phyloP scores from a whole-genome alignment of 2,113 vertebrate genomes.

The Aptenodytes patagonicus region DNA sequence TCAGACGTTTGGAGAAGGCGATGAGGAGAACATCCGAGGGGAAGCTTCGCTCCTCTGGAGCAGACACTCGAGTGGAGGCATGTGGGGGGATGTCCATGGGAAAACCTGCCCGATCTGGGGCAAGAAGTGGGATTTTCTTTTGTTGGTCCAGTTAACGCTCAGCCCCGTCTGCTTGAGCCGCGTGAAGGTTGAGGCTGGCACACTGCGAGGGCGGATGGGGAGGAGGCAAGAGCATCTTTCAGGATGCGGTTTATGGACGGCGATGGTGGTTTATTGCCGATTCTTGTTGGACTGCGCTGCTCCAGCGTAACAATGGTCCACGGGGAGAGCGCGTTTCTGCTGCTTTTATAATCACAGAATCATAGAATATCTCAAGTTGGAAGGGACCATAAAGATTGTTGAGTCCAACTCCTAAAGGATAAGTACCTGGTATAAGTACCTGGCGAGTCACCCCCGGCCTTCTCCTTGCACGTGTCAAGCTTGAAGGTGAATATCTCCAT shows the following conservation, averaged over 20 bases:
- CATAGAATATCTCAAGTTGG: neutral
- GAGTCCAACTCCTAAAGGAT: neutral
- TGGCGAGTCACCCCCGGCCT: neutral
- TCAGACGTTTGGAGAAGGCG: neutral
- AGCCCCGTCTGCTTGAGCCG: neutral
- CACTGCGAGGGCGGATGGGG: rapidly evolving
- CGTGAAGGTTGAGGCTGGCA: neutral
- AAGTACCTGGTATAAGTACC: neutral
- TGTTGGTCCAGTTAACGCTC: neutral
- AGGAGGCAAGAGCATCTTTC: neutral
- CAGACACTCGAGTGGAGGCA: neutral
- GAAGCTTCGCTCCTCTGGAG: neutral
- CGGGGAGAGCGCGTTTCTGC: neutral
- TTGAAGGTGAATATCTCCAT: neutral
- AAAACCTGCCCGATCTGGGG: neutral
- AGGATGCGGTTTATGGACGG: neutral
- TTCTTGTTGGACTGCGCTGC: neutral
- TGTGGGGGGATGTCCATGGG: neutral
- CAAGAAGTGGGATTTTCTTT: neutral
- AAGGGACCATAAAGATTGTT: neutral
- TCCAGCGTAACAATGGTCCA: neutral
- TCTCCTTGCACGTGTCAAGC: neutral
- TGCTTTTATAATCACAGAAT: neutral
- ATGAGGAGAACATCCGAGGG: neutral
- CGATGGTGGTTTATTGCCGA: neutral